Evolutionary conservation across 2,888 invertebrate genomes (phyloP), one percentile per base, ranked within the genome.

Genomic region (Drosophila kokeensis): DNA sequence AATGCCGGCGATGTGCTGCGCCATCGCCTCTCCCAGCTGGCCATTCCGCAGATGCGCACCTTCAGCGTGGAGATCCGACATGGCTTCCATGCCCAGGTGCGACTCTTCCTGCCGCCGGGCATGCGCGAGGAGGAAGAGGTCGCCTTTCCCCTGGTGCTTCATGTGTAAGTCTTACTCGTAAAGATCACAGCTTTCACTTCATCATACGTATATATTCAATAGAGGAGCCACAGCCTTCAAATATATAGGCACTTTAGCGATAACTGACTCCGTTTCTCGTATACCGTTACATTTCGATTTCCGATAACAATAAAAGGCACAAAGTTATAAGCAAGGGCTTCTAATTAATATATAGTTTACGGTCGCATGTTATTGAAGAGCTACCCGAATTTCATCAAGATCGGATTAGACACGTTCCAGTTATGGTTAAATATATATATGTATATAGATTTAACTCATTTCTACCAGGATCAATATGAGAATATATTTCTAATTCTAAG

Each of bases 81-180:
- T 80, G 96, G 96, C 10, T 95, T 95, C 86, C 94, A 95, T 83
- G 96, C 96, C 8, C 95, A 96, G 90, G 98, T 97, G 1, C 95
- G 97, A 36, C 94, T 98, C 5, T 95, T 96, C 62, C 93, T 98
- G 48, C 98, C 98, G 0, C 97, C 98, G 0, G 96, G 96, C 10
- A 95, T 98, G 90, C 94, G 97, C 81, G 97, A 97, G 89, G 96
- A 97, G 52, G 97, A 97, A 82, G 97, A 97, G 89, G 94, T 96
- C 67, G 96, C 96, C 0, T 96, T 96, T 84, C 98, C 98, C 0
- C 92, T 98, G 21, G 95, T 98, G 3, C 93, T 98, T 6, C 95
- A 97, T 88, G 96, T 98, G 97, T 98, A 94, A 96, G 97, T 81
- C 4, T 42, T 11, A 2, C 11, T 40, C 40, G 38, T n/a, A 40